Evolutionary conservation across 1,140 invertebrate genomes (phyloP).

Genomic region (Bombus ignitus): DNA sequence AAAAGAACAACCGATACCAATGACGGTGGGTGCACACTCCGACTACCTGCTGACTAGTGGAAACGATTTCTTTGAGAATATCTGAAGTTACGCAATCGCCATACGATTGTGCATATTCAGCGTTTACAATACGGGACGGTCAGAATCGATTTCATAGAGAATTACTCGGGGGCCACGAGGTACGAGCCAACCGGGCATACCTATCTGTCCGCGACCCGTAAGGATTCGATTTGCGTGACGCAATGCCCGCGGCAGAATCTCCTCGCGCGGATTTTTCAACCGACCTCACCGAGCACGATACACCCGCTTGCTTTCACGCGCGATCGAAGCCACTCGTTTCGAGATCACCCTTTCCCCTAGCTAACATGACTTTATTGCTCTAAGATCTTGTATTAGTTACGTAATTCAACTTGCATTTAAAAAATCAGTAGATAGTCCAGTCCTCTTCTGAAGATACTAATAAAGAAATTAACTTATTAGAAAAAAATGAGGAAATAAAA

Average conservation of each 20-base stretch:
- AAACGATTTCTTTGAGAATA: slow-evolving; percentile 64
- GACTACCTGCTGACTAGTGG: slow-evolving; percentile 56
- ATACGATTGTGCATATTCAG: slow-evolving; percentile 58
- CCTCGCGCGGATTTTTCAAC: slow-evolving; percentile 46
- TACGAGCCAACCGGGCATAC: slow-evolving; percentile 33
- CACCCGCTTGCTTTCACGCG: slow-evolving; percentile 56
- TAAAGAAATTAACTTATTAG: neutral
- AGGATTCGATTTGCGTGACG: slow-evolving; percentile 65
- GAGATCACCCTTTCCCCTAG: slow-evolving; percentile 38
- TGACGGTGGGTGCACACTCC: slow-evolving; percentile 44
- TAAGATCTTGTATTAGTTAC: neutral
- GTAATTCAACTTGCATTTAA: neutral
- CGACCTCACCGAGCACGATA: slow-evolving; percentile 17
- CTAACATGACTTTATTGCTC: slow-evolving; percentile 25
- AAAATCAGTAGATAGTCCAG: neutral
- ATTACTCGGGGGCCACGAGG: slow-evolving; percentile 49
- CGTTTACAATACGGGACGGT: slow-evolving; percentile 59
- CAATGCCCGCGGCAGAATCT: slow-evolving; percentile 53
- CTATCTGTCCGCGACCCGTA: slow-evolving; percentile 50
- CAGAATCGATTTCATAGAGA: slow-evolving; percentile 69
- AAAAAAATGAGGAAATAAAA: too few relatives aligned
- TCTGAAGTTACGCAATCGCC: slow-evolving; percentile 54
- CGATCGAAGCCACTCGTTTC: slow-evolving; percentile 41
- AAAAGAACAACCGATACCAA: slow-evolving; percentile 55
- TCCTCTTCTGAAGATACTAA: neutral